A percentile compares a stretch with the other conserved stretches of the same genome.
These are phyloP conservation scores for Gambusia affinis DNA, from an alignment of 2,113 vertebrate genomes.

Conservation along the genomic window DNA sequence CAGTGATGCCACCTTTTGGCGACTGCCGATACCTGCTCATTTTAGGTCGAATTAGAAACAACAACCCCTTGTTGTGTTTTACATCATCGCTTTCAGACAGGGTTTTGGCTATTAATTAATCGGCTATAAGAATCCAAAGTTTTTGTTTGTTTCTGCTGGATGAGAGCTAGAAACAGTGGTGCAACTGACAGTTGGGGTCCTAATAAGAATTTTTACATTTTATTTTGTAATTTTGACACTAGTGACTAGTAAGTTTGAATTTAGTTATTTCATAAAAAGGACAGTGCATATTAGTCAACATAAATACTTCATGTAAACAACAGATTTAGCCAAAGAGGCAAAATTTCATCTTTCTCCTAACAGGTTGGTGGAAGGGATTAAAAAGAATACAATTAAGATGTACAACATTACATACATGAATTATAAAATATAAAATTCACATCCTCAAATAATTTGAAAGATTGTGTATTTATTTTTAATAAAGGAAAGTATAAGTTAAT, in stretches of 20 bases:
- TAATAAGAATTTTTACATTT: neutral
- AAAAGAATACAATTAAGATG: too few species aligned
- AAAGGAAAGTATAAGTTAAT: neutral
- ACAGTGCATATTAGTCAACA: too few species aligned
- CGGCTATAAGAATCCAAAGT: neutral
- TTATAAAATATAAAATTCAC: too few species aligned
- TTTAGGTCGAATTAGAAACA: neutral
- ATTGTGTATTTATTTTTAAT: neutral
- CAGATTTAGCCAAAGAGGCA: too few species aligned
- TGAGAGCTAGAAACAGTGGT: too few species aligned
- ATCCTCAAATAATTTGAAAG: too few species aligned
- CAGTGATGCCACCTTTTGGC: conserved; percentile 55
- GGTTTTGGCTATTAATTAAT: neutral
- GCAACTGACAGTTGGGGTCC: too few species aligned
- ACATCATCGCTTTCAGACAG: neutral
- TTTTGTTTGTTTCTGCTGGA: neutral
- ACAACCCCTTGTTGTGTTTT: neutral
- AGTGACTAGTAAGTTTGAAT: neutral
- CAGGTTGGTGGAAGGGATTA: too few species aligned
- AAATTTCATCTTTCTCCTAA: too few species aligned
- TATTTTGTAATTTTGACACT: neutral
- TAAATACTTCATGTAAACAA: too few species aligned
- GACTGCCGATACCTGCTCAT: conserved; percentile 9
- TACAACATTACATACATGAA: too few species aligned
- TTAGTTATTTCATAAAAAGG: too few species aligned